phyloP scores from a whole-genome alignment of 1,140 invertebrate genomes.

The Leptinotarsa defecta region DNA sequence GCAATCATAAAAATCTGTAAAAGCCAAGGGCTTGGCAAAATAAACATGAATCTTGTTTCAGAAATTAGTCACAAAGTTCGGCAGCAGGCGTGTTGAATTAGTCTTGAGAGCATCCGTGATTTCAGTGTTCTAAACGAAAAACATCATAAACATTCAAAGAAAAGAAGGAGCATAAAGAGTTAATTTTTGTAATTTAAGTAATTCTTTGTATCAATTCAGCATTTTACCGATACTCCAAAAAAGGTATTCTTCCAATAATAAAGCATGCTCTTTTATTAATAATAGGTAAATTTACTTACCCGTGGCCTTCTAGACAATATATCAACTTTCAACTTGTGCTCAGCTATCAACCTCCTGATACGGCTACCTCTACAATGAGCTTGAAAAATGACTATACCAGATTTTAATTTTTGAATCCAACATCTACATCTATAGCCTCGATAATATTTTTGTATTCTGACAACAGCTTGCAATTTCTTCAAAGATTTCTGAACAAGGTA shows the following conservation, averaged over 20 bases:
- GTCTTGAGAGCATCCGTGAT: too few relatives aligned
- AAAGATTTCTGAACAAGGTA: conserved; percentile 61
- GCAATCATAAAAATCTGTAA: too few relatives aligned
- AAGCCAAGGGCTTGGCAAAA: too few relatives aligned
- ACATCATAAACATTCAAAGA: too few relatives aligned
- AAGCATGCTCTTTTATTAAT: not conserved
- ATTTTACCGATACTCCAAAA: not conserved
- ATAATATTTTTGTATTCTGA: conserved; percentile 79
- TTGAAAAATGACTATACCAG: conserved; percentile 71
- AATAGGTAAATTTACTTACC: conserved; percentile 30
- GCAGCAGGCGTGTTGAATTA: too few relatives aligned
- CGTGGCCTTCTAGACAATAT: conserved; percentile 41
- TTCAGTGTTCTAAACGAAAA: too few relatives aligned
- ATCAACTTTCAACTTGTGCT: conserved; percentile 50
- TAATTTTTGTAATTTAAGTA: too few relatives aligned
- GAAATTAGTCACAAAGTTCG: too few relatives aligned
- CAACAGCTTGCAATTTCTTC: conserved; percentile 64
- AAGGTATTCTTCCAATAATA: not conserved
- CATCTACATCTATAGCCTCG: conserved; percentile 67
- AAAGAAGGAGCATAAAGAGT: too few relatives aligned
- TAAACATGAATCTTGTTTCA: too few relatives aligned
- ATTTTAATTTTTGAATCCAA: conserved; percentile 69
- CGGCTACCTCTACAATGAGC: conserved; percentile 69
- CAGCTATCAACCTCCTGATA: conserved; percentile 60
- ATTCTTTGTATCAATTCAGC: not conserved